Evolutionary conservation across 2,113 vertebrate species (phyloP).

Genomic region (Oncorhynchus masou): DNA sequence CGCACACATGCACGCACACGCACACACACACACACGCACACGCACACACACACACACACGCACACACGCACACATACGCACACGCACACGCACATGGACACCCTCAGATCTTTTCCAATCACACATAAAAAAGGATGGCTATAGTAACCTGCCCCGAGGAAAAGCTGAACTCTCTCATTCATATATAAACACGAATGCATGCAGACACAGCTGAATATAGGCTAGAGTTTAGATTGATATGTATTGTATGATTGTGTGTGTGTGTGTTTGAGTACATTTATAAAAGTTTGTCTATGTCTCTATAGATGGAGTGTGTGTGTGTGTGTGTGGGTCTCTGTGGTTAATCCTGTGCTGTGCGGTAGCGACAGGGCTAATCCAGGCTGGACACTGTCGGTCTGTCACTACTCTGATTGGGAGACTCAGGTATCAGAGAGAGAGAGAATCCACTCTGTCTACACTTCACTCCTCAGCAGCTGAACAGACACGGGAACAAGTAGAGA

Average conservation of each 20-base stretch:
- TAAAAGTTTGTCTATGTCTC: background rate
- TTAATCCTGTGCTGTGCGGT: slow-evolving; percentile 49
- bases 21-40: slow-evolving; percentile 18
- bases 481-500: slow-evolving; percentile 8
- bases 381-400: slow-evolving; percentile 49
- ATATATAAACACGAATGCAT: background rate
- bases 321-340: slow-evolving; percentile 27
- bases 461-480: slow-evolving; percentile 42
- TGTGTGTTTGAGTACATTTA: background rate
- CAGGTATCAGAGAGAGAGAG: background rate
- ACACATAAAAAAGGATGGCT: slow-evolving; percentile 37
- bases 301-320: slow-evolving; percentile 14
- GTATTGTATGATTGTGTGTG: too few relatives aligned
- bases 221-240: too few relatives aligned
- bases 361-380: slow-evolving; percentile 49
- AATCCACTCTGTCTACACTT: slow-evolving; percentile 4
- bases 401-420: slow-evolving; percentile 30
- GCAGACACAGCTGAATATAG: background rate
- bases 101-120: slow-evolving; percentile 48
- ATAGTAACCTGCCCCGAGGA: slow-evolving; percentile 18
- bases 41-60: background rate
- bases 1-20: slow-evolving; percentile 35
- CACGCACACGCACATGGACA: slow-evolving; percentile 30
- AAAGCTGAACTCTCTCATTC: slow-evolving; percentile 1
- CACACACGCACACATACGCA: background rate